These are phyloP conservation scores for Rhabdomys dilectus DNA, from an alignment of 2,113 vertebrate genomes.

Conservation along the genomic window DNA sequence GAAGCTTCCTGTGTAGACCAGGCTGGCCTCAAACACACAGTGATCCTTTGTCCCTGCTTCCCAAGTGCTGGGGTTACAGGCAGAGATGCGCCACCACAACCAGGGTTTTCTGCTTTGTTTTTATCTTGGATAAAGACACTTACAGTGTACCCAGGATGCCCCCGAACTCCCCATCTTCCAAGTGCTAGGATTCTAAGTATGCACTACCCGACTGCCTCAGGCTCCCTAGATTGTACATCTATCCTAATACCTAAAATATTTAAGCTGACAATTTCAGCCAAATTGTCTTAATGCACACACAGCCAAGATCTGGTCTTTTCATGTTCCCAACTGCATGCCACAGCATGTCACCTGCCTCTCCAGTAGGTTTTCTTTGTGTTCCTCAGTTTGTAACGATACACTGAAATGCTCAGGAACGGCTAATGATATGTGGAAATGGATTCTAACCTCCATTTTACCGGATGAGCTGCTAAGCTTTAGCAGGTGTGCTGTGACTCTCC, in stretches of 20 bases:
- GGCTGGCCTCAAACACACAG: neutral
- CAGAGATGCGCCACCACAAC: neutral
- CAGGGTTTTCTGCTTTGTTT: neutral
- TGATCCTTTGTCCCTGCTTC: neutral
- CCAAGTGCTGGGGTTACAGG: neutral
- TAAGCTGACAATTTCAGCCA: conserved; percentile 15
- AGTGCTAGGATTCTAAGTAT: neutral
- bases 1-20: neutral
- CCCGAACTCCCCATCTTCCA: neutral
- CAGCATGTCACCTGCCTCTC: conserved; percentile 35
- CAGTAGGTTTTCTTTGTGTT: neutral
- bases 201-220: neutral
- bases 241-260: conserved; percentile 43
- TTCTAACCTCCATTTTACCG: conserved; percentile 59
- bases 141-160: neutral
- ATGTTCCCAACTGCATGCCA: neutral
- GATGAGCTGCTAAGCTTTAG: conserved; percentile 28
- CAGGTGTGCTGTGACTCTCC: neutral
- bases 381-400: neutral
- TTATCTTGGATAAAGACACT: neutral
- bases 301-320: neutral
- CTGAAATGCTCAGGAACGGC: neutral
- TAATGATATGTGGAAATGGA: neutral
- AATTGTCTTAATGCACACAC: neutral
- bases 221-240: conserved; percentile 41